Conservation (phyloP, 2,113 vertebrate genomes). For the Heterotis niloticus region DNA sequence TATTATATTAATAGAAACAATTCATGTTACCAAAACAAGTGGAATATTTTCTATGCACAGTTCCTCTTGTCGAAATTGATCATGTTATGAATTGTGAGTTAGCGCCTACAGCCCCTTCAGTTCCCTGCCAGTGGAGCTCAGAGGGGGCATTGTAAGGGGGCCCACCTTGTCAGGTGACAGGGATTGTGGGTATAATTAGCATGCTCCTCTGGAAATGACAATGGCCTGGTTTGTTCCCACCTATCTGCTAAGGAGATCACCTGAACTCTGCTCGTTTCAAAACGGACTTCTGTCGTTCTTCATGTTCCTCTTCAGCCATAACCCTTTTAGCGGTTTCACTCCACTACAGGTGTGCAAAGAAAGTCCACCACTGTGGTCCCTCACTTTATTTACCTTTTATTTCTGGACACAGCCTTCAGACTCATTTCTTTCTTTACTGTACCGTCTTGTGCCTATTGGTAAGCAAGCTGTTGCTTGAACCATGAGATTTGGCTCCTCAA, state of each 20-base stretch:
- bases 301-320: not conserved
- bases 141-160: slow-evolving; percentile 20
- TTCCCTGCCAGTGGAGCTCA: slow-evolving; percentile 25
- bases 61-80: slow-evolving; percentile 31
- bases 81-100: slow-evolving; percentile 19
- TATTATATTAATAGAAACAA: slow-evolving; percentile 7
- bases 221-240: slow-evolving; percentile 45
- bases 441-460: not conserved
- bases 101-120: slow-evolving; percentile 22
- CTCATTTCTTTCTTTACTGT: not conserved
- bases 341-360: not conserved
- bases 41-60: slow-evolving; percentile 10
- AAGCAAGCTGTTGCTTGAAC: not conserved
- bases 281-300: slow-evolving; percentile 2
- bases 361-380: not conserved
- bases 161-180: slow-evolving; percentile 50
- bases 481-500: not conserved
- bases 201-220: slow-evolving; percentile 44
- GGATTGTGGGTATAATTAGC: slow-evolving; percentile 50
- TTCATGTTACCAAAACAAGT: not conserved
- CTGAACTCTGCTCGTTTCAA: slow-evolving; percentile 29
- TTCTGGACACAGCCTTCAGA: not conserved
- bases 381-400: not conserved
- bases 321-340: not conserved
- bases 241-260: slow-evolving; percentile 42